A percentile compares a stretch with the other conserved stretches of the same genome.
Conservation (phyloP, 2,888 invertebrate species). For the Agonopterix heracliana region DNA sequence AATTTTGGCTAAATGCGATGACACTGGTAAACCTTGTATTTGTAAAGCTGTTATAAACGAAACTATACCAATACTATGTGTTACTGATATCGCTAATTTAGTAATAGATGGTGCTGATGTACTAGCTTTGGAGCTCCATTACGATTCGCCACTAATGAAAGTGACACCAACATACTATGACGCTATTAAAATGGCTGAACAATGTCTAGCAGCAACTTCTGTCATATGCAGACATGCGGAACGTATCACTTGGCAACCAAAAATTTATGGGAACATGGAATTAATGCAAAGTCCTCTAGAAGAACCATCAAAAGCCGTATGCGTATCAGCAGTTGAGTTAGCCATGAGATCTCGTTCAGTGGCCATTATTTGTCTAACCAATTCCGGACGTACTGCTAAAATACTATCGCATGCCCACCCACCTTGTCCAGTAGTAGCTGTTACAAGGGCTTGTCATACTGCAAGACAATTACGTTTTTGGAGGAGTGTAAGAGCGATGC, state of each 20-base stretch:
- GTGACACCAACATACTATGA: conserved; percentile 39
- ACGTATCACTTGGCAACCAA: conserved; percentile 87
- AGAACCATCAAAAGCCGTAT: conserved; percentile 71
- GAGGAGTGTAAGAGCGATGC: conserved; percentile 69
- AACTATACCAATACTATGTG: conserved; percentile 84
- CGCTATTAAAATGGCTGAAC: conserved; percentile 70
- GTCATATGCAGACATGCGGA: conserved; percentile 92
- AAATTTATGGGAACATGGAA: conserved; percentile 83
- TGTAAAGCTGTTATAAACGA: conserved; percentile 92
- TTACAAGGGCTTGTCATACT: conserved; percentile 81
- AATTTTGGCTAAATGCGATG: conserved; percentile 89
- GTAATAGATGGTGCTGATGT: conserved; percentile 94
- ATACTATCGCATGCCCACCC: conserved; percentile 81
- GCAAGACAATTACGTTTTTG: conserved; percentile 78
- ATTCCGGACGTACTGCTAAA: conserved; percentile 82
- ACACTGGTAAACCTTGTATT: conserved; percentile 89
- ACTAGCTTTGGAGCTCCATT: conserved; percentile 82
- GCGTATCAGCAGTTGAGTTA: conserved; percentile 57
- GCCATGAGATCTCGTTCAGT: conserved; percentile 52
- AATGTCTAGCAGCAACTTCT: conserved; percentile 82
- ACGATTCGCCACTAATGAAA: conserved; percentile 58
- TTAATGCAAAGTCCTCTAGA: conserved; percentile 75
- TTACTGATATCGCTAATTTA: conserved; percentile 93
- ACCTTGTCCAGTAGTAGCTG: conserved; percentile 83
- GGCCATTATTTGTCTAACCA: conserved; percentile 85